Evolutionary conservation across 2,797 vertebrate genomes (phyloP), one percentile per base, ranked within the genome.

Genomic region (Antrozous pallidus): DNA sequence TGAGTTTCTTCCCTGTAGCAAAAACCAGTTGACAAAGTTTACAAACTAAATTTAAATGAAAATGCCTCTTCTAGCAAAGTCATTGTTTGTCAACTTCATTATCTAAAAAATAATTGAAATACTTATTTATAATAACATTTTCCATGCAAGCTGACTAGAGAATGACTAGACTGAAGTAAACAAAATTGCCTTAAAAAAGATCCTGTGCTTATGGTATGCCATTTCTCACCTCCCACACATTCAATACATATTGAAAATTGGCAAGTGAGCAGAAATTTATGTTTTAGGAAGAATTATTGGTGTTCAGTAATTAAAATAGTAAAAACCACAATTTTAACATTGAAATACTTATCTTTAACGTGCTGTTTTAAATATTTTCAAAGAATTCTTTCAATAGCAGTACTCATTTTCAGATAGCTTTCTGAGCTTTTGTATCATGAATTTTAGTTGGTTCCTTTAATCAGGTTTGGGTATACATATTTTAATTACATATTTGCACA

Each of bases 91-190:
- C 75, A 86, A 38, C 36, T 42, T 87, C 49, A 74, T 74, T 40
- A 94, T 71, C 20, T 91, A 89, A 89, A 93, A 49, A 74, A 9
- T 42, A 81, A 51, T n/a, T 33, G 65, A 93, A 90, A 89, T n/a
- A 28, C 24, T 54, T 82, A 61, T 78, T 91, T 91, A 31, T 81
- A 56, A 63, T 40, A 88, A 75, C 9, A 33, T 40, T 49, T 65
- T 51, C 42, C 33, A 61, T 4, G 22, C 28, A 69, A 45, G 49
- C 81, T 65, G 71, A 61, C 33, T 17, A 93, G 40, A 73, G 14
- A 47, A 80, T 71, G 65, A 11, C 75, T 45, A 69, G 73, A 61
- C 45, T 80, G 33, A 84, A 81, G 81, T 58, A 58, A 73, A 28
- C 36, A 86, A 56, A 79, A 82, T 67, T 67, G 36, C n/a, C 82